Evolutionary conservation across 2,888 invertebrate genomes (phyloP).

Genomic region (Sclerodermus sp.): DNA sequence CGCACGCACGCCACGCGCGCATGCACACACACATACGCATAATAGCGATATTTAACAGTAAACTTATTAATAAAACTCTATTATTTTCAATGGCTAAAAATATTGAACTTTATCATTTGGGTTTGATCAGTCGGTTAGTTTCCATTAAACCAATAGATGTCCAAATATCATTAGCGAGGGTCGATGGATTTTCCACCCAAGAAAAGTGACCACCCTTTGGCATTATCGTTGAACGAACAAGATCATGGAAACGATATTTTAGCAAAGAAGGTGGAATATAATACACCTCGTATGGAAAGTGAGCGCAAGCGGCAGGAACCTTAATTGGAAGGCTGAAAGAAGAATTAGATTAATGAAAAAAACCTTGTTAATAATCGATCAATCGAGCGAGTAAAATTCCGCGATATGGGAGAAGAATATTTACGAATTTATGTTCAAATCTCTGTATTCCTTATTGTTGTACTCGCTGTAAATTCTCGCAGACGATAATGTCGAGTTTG

Average conservation of each 20-base stretch:
- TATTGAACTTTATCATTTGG: no score
- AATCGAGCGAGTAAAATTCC: neutral
- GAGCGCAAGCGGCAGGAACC: constrained; percentile 47
- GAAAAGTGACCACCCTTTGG: constrained; percentile 53
- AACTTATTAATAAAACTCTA: no score
- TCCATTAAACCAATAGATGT: constrained; percentile 27
- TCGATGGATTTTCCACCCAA: constrained; percentile 46
- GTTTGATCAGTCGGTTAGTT: neutral
- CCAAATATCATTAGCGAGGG: constrained; percentile 48
- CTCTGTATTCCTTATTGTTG: neutral
- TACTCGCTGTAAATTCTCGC: constrained; percentile 67
- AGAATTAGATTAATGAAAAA: neutral
- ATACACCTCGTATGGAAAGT: constrained; percentile 46
- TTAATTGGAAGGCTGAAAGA: constrained; percentile 30
- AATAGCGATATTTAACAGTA: no score
- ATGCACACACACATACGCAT: no score
- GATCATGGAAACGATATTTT: constrained; percentile 42
- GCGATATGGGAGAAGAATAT: no score
- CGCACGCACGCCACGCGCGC: no score
- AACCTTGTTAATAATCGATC: neutral
- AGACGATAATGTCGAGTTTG: constrained; percentile 60
- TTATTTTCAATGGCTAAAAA: no score
- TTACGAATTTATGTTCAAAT: no score
- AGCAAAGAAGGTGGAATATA: constrained; percentile 34
- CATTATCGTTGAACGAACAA: constrained; percentile 41